These are phyloP conservation scores for Cepaea nemoralis DNA, from an alignment of 1,140 invertebrate species.

Conservation along the genomic window DNA sequence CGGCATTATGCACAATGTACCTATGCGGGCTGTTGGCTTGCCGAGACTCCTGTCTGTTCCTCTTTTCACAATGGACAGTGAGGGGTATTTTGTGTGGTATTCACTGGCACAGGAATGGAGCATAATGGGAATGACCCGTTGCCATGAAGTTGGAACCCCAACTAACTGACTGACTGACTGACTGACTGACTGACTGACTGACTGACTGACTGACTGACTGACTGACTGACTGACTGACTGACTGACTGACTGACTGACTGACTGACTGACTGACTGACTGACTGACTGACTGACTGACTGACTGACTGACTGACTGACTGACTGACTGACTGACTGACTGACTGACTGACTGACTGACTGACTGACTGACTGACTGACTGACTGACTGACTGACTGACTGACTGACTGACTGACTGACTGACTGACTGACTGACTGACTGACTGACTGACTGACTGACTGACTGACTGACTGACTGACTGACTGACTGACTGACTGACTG, in stretches of 20 bases:
- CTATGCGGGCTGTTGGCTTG: too few species aligned
- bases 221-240: conserved; percentile 52
- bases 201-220: conserved; percentile 53
- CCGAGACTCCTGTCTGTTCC: too few species aligned
- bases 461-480: conserved; percentile 39
- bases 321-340: conserved; percentile 57
- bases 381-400: conserved; percentile 47
- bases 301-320: conserved; percentile 55
- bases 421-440: conserved; percentile 51
- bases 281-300: conserved; percentile 54
- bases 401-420: conserved; percentile 49
- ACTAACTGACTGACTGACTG: too few species aligned
- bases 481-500: conserved; percentile 56
- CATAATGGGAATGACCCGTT: too few species aligned
- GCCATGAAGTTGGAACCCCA: too few species aligned
- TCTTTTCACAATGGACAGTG: too few species aligned
- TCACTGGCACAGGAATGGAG: too few species aligned
- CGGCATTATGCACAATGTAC: too few species aligned
- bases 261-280: conserved; percentile 52
- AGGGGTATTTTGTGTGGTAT: too few species aligned
- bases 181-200: conserved; percentile 51
- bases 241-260: conserved; percentile 52
- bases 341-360: conserved; percentile 51
- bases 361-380: conserved; percentile 52
- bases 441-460: conserved; percentile 50